These are phyloP conservation scores for Drosophila monieri DNA, from an alignment of 2,888 invertebrate genomes.

Conservation along the genomic window DNA sequence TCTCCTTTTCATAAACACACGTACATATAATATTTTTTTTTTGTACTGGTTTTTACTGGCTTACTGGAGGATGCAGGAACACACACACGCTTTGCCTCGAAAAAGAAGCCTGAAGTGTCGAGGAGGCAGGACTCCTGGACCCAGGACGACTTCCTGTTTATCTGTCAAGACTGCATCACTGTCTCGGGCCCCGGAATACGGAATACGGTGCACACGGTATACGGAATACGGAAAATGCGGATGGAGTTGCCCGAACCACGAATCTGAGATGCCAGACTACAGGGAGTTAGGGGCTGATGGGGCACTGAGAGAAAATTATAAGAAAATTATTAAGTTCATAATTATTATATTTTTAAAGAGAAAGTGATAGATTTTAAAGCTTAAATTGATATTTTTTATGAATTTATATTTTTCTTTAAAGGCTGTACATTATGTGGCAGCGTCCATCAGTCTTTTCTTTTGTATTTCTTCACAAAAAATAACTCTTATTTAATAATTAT, in stretches of 20 bases:
- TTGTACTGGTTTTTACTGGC: not conserved
- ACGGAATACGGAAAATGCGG: conserved; percentile 1
- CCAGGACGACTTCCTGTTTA: conserved; percentile 75
- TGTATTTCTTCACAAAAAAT: not conserved
- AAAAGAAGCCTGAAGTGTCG: conserved; percentile 71
- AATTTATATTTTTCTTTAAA: no score
- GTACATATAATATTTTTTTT: not conserved
- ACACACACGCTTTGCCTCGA: conserved; percentile 45
- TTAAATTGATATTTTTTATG: no score
- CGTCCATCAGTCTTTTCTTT: not conserved
- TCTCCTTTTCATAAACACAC: not conserved
- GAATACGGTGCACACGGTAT: conserved; percentile 1
- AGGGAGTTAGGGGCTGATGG: not conserved
- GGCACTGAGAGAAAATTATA: conserved; percentile 11
- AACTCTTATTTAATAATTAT: not conserved
- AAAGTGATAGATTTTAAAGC: no score
- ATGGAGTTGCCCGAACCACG: conserved; percentile 38
- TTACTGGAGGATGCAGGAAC: conserved; percentile 3
- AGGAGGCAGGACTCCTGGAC: conserved; percentile 32
- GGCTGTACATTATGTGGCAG: conserved; percentile 17
- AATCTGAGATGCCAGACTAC: conserved; percentile 36
- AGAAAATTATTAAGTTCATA: no score
- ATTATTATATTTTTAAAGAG: no score
- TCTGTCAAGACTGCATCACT: conserved; percentile 61
- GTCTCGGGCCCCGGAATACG: conserved; percentile 40